Evolutionary conservation across 1,140 invertebrate species (phyloP).

Genomic region (Aphelenchoides avenae): DNA sequence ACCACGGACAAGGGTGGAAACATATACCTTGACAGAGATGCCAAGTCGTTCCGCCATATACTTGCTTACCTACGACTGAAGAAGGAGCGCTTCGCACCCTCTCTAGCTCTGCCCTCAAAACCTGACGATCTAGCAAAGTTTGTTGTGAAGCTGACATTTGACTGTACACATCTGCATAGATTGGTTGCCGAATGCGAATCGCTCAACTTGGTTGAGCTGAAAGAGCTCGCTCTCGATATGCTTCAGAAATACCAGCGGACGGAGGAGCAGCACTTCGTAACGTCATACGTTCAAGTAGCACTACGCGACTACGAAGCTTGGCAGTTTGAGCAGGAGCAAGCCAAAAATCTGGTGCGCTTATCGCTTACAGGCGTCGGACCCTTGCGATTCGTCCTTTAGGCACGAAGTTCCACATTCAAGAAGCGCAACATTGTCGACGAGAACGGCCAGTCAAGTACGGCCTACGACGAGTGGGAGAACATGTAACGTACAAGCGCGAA

Average conservation of each 20-base stretch:
- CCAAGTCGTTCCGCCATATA: slow-evolving; percentile 51
- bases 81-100: slow-evolving; percentile 51
- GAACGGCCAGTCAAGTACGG: slow-evolving; percentile 8
- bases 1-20: slow-evolving; percentile 54
- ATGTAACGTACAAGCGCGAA: neutral
- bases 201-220: slow-evolving; percentile 45
- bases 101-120: slow-evolving; percentile 48
- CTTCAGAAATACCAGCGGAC: slow-evolving; percentile 53
- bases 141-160: too few relatives aligned
- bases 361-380: too few relatives aligned
- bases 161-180: too few relatives aligned
- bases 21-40: slow-evolving; percentile 49
- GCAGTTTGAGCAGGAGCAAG: slow-evolving; percentile 53
- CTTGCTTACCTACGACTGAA: slow-evolving; percentile 49
- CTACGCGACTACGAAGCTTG: slow-evolving; percentile 49
- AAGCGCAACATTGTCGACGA: neutral
- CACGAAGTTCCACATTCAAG: neutral
- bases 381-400: neutral
- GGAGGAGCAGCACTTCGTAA: slow-evolving; percentile 52
- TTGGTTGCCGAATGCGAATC: slow-evolving; percentile 52
- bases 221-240: slow-evolving; percentile 47
- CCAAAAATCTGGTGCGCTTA: neutral
- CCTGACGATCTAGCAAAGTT: slow-evolving; percentile 53
- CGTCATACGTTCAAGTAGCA: slow-evolving; percentile 48
- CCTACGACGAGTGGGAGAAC: slow-evolving; percentile 24